Conservation (phyloP, 2,113 vertebrate genomes). For the Dolichotis patagonum region DNA sequence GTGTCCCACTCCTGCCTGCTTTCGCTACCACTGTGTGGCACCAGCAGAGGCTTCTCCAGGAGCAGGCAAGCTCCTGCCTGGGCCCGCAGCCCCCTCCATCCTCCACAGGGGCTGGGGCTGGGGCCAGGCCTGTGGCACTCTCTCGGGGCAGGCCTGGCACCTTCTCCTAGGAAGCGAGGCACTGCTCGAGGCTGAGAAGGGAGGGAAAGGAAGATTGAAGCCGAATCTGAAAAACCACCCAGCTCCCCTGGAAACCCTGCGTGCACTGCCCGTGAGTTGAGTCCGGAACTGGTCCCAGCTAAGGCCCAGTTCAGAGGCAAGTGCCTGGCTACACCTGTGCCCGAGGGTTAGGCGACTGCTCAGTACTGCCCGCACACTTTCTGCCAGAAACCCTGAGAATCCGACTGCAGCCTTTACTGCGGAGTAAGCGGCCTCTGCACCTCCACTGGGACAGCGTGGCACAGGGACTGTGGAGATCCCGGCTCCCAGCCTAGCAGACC, state of each 20-base stretch:
- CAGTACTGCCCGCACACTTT: neutral
- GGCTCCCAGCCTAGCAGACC: constrained; percentile 71
- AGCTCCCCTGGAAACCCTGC: too few species aligned
- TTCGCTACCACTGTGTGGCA: neutral
- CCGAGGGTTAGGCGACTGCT: too few species aligned
- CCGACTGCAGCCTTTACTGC: too few species aligned
- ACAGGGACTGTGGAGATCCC: neutral
- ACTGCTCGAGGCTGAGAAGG: constrained; percentile 10
- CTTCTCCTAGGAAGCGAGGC: neutral
- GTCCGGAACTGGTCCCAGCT: neutral
- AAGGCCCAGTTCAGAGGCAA: too few species aligned
- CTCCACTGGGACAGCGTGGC: constrained; percentile 52
- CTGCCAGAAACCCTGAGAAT: too few species aligned
- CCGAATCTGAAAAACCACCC: neutral
- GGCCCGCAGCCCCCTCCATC: neutral
- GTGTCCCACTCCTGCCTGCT: neutral
- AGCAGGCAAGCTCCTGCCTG: neutral
- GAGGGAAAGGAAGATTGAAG: constrained; percentile 49
- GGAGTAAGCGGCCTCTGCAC: constrained; percentile 1
- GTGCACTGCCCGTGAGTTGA: neutral
- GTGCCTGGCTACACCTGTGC: too few species aligned
- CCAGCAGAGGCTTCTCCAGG: neutral
- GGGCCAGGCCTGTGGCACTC: neutral
- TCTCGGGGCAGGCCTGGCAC: neutral
- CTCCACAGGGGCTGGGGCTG: neutral